Evolutionary conservation across 2,797 vertebrate genomes (phyloP).

Genomic region (Euthynnus affinis): DNA sequence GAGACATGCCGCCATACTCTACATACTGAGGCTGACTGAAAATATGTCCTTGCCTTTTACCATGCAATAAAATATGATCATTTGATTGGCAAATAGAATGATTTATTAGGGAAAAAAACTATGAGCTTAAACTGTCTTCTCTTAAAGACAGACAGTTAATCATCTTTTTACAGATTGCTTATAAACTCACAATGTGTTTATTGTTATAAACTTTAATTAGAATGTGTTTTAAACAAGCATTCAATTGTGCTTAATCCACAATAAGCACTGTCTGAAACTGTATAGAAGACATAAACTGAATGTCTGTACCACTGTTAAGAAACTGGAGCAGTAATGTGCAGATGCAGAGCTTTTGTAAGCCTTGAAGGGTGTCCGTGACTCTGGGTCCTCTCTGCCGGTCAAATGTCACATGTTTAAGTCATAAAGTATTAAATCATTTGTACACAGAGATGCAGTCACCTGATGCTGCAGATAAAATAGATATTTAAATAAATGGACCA

Average conservation of each 20-base stretch:
- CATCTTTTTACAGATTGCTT: not conserved
- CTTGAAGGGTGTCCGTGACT: slow-evolving; percentile 41
- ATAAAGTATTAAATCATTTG: slow-evolving; percentile 46
- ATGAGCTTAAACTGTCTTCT: not conserved
- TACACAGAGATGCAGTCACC: slow-evolving; percentile 17
- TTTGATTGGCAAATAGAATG: slow-evolving; percentile 5
- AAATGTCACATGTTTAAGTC: slow-evolving; percentile 48
- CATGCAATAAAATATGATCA: slow-evolving; percentile 15
- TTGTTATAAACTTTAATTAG: slow-evolving; percentile 44
- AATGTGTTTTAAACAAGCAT: slow-evolving; percentile 37
- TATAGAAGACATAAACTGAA: slow-evolving; percentile 25
- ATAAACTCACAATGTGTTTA: slow-evolving; percentile 22
- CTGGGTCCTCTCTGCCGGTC: slow-evolving; percentile 45
- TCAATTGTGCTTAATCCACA: slow-evolving; percentile 42
- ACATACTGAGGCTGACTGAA: slow-evolving; percentile 39
- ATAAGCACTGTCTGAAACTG: slow-evolving; percentile 30
- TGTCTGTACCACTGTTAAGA: slow-evolving; percentile 33
- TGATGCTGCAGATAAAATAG: slow-evolving; percentile 1
- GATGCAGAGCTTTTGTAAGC: slow-evolving; percentile 32
- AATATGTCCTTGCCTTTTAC: slow-evolving; percentile 40
- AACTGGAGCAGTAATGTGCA: slow-evolving; percentile 37
- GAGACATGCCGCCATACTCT: slow-evolving; percentile 44
- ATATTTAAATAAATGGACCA: not conserved
- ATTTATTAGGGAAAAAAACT: slow-evolving; percentile 15
- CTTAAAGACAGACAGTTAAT: slow-evolving; percentile 20